Evolutionary conservation across 2,113 vertebrate species (phyloP).

Genomic region (Platichthys flesus): DNA sequence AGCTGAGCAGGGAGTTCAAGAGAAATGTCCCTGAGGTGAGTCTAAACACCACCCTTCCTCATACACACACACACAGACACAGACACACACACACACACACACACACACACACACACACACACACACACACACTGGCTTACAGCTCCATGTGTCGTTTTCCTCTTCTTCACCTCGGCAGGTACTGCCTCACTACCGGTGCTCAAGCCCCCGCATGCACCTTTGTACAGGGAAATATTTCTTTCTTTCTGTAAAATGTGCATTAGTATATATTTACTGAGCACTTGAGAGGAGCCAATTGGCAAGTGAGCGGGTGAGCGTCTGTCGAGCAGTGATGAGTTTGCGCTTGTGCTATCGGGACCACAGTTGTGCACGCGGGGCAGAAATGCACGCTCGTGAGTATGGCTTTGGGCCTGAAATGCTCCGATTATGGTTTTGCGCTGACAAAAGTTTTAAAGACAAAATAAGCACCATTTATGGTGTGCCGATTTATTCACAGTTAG

Average conservation of each 20-base stretch:
- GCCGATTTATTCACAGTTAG: too few relatives aligned
- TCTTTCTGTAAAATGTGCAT: constrained; percentile 47
- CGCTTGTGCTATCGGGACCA: too few relatives aligned
- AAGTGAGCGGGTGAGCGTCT: too few relatives aligned
- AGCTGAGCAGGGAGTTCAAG: constrained; percentile 95
- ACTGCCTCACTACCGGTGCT: constrained; percentile 32
- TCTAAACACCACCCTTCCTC: constrained; percentile 24
- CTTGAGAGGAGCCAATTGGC: constrained; percentile 18
- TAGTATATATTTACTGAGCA: constrained; percentile 24
- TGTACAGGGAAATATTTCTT: constrained; percentile 46
- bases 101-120: not conserved
- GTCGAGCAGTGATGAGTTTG: too few relatives aligned
- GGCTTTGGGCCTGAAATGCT: too few relatives aligned
- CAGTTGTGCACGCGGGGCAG: too few relatives aligned
- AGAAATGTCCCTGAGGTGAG: constrained; percentile 95
- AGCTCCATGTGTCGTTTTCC: constrained; percentile 40
- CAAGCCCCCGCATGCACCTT: constrained; percentile 40
- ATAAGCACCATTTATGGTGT: too few relatives aligned
- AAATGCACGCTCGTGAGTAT: too few relatives aligned
- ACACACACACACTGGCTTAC: constrained; percentile 9
- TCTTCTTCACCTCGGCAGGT: constrained; percentile 56
- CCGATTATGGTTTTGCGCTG: too few relatives aligned
- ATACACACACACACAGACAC: not conserved
- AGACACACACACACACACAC: too few relatives aligned
- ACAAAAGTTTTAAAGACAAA: too few relatives aligned